Evolutionary conservation across 53 echinoderm and acorn worm genomes (phyloP).

Genomic region (Antedon mediterranea): DNA sequence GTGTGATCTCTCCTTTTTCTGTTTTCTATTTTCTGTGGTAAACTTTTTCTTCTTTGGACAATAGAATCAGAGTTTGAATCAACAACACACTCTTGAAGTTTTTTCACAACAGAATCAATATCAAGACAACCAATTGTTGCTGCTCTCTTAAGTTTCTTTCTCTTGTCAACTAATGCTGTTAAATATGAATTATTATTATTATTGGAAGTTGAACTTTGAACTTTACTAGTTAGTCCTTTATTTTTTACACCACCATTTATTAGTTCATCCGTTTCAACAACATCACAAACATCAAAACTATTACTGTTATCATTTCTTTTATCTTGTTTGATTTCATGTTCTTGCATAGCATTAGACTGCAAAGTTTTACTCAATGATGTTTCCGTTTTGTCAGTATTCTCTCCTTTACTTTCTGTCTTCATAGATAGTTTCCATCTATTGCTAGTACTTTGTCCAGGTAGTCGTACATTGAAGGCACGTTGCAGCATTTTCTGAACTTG

Average conservation of each 20-base stretch:
- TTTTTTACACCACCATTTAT: neutral
- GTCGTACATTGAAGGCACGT: neutral
- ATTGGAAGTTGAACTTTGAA: neutral
- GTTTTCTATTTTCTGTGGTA: constrained; percentile 23
- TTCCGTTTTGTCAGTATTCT: neutral
- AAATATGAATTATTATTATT: neutral
- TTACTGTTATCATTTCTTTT: no score
- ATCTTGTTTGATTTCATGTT: no score
- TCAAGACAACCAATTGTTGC: constrained; percentile 37
- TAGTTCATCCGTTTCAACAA: neutral
- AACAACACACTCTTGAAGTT: neutral
- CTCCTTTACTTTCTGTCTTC: neutral
- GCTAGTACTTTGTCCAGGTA: neutral
- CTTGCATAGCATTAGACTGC: no score
- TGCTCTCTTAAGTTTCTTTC: constrained; percentile 17
- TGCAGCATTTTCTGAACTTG: neutral
- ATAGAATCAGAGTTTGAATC: constrained; percentile 13
- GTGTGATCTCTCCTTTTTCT: constrained; percentile 20
- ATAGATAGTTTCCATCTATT: neutral
- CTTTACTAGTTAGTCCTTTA: neutral
- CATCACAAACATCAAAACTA: neutral
- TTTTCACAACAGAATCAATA: constrained; percentile 1
- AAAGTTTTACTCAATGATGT: neutral
- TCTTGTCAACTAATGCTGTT: neutral
- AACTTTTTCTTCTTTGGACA: constrained; percentile 36